Evolutionary conservation across 2,113 vertebrate species (phyloP).

Genomic region (Ellobius talpinus): DNA sequence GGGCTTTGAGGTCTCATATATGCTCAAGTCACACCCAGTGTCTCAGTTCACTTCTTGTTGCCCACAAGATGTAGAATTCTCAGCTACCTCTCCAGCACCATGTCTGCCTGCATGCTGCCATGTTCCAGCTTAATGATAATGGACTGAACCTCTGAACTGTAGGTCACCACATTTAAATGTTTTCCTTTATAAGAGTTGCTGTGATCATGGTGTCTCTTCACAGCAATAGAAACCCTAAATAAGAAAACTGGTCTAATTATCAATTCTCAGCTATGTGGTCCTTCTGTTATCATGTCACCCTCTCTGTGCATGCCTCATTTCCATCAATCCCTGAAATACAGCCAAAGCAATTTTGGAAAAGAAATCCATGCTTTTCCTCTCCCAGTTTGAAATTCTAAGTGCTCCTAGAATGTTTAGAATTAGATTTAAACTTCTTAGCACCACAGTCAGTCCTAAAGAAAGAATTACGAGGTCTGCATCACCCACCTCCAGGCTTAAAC

Average conservation of each 20-base stretch:
- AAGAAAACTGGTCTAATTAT: neutral
- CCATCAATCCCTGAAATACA: neutral
- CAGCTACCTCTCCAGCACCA: neutral
- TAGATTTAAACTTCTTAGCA: neutral
- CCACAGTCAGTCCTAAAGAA: neutral
- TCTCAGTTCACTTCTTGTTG: neutral
- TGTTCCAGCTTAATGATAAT: neutral
- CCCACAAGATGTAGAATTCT: neutral
- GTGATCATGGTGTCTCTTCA: neutral
- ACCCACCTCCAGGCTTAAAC: no score
- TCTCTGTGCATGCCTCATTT: neutral
- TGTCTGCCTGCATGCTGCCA: neutral
- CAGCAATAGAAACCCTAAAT: neutral
- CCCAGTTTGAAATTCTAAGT: neutral
- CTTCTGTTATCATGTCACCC: no score
- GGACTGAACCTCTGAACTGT: neutral
- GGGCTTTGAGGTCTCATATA: neutral
- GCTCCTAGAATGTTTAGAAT: neutral
- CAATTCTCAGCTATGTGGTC: neutral
- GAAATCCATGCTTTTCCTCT: neutral
- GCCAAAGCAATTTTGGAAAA: neutral
- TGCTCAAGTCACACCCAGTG: neutral
- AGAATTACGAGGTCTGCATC: fast-evolving
- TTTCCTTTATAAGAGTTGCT: neutral
- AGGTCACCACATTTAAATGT: neutral